phyloP scores from a whole-genome alignment of 1,140 invertebrate species.

The Gryllus bimaculatus region DNA sequence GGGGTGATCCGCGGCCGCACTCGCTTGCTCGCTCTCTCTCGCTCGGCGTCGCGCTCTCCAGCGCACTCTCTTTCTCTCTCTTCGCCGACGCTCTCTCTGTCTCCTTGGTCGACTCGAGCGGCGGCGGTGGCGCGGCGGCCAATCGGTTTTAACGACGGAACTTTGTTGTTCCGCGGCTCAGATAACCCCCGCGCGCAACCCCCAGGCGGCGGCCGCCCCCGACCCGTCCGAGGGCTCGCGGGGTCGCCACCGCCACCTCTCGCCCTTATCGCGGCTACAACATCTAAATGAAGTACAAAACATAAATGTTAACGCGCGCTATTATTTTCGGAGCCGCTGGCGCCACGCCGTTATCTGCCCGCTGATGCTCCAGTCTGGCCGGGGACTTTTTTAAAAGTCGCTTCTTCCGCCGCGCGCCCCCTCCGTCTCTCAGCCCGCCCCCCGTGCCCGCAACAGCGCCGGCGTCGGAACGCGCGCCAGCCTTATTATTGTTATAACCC shows the following conservation, averaged over 20 bases:
- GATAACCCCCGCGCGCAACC: constrained; percentile 19
- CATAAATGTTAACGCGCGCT: constrained; percentile 24
- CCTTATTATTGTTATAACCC: constrained; percentile 1
- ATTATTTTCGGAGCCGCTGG: constrained; percentile 20
- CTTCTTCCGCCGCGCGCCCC: no score
- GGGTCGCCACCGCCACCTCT: background rate
- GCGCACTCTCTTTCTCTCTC: background rate
- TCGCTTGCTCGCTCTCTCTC: background rate
- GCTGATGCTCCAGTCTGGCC: constrained; percentile 2
- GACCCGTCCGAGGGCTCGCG: background rate
- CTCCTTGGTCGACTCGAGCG: background rate
- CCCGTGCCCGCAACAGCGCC: no score
- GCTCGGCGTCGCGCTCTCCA: background rate
- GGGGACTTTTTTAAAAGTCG: background rate
- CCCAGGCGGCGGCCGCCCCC: background rate
- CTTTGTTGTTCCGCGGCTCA: constrained; percentile 22
- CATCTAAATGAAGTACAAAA: constrained; percentile 25
- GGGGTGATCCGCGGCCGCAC: background rate
- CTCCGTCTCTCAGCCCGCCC: no score
- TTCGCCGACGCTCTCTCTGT: no score
- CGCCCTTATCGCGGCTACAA: constrained; percentile 16
- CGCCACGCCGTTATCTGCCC: background rate
- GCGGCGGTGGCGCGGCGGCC: background rate
- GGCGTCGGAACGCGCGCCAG: background rate
- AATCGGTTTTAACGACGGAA: constrained; percentile 18